Evolutionary conservation across 2,888 invertebrate genomes (phyloP), one percentile per base, ranked within the genome.

Genomic region (Chloroclystis v-ata): DNA sequence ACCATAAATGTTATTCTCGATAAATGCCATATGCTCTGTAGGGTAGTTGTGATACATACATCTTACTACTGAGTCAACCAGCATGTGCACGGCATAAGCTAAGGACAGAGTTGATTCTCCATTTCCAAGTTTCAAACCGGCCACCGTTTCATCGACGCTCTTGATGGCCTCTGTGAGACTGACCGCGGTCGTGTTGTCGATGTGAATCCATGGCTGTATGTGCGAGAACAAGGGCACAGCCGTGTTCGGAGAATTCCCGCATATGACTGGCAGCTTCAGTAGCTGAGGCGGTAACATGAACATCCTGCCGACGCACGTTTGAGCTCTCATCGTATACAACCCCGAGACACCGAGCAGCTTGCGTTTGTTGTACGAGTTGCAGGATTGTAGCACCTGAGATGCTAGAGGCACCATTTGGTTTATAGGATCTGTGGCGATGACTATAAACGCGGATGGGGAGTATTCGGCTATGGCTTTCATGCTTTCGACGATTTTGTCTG

Each of bases 11-110:
- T 47, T 49, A 20, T 53, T 57, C 25, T 53, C 53, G 33, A 48
- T 44, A 40, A 56, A 53, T 14, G 51, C 54, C 37, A 45, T 35
- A 37, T 55, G 52, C 38, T 54, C 54, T 24, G 49, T 26, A 35
- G 41, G 49, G 58, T 32, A 51, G 24, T 43, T 55, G 35, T 51
- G 50, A 14, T 33, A 14, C n/a, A 33, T 32, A 50, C 28, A 10
- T 47, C 51, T 28, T 28, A 56, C 56, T 44, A 54, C 47, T 39
- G 63, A 53, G 46, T 59, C 57, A 47, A 54, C 55, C 28, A 56
- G 47, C 44, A 20, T 59, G 55, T 50, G 49, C 42, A 49, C 53
- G 38, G 54, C 43, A 46, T 40, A 49, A 8, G 54, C 49, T 8
- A 47, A 44, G 25, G 47, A 45, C 4, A 45, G 40, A 4, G 44